Evolutionary conservation across 2,113 vertebrate species (phyloP).

Genomic region (Neolamprologus variostigma): DNA sequence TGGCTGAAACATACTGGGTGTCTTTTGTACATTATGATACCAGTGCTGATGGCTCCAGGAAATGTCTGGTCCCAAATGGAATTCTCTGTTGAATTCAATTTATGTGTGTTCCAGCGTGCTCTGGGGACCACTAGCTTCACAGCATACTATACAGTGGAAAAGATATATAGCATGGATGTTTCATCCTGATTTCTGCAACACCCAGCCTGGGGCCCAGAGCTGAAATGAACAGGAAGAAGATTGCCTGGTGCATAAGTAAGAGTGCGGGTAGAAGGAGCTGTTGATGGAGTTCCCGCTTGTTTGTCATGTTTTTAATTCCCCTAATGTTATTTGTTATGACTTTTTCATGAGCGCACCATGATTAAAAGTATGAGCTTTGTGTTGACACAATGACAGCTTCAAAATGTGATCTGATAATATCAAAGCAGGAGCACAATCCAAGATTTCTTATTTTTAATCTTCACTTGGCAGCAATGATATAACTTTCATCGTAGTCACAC

Average conservation of each 20-base stretch:
- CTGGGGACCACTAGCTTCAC: constrained; percentile 16
- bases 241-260: background rate
- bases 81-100: constrained; percentile 41
- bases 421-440: background rate
- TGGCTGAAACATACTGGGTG: background rate
- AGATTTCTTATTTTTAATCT: background rate
- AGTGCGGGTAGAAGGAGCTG: background rate
- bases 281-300: background rate
- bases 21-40: constrained; percentile 35
- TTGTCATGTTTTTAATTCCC: background rate
- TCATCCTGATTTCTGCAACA: constrained; percentile 8
- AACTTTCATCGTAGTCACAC: background rate
- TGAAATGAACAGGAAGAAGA: background rate
- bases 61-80: constrained; percentile 41
- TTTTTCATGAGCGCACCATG: background rate
- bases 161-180: constrained; percentile 1
- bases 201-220: background rate
- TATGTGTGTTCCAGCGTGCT: constrained; percentile 6
- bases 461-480: background rate
- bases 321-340: background rate
- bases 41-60: constrained; percentile 33
- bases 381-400: background rate
- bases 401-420: background rate
- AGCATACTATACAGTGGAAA: background rate
- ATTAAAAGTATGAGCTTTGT: background rate